A percentile compares a stretch with the other conserved stretches of the same genome.
phyloP scores from a whole-genome alignment of 2,113 vertebrate genomes.

The Calypte anna region DNA sequence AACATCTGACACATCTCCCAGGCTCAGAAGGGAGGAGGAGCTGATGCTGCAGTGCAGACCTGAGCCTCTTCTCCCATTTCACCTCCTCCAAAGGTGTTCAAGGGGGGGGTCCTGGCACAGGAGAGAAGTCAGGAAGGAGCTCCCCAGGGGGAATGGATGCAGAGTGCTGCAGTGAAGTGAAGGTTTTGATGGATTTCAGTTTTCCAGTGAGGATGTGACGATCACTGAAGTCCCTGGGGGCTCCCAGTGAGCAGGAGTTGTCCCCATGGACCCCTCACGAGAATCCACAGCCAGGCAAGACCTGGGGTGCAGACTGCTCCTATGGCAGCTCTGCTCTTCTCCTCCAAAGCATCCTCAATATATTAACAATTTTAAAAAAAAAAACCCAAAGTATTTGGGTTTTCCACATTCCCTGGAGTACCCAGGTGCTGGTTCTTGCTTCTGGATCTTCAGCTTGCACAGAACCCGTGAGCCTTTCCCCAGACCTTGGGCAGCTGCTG shows the following conservation, averaged over 20 bases:
- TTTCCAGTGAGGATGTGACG: not conserved
- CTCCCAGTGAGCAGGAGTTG: not conserved
- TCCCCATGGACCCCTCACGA: accelerated
- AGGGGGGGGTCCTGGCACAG: not conserved
- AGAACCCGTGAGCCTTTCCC: accelerated
- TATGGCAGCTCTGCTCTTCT: accelerated
- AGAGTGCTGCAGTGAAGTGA: not conserved
- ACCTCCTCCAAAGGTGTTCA: accelerated
- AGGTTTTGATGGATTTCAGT: not conserved
- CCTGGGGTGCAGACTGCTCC: accelerated
- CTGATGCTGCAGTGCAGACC: accelerated
- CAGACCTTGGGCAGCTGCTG: not conserved
- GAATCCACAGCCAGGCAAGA: accelerated
- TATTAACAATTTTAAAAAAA: not conserved
- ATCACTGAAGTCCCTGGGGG: accelerated
- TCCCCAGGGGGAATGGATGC: accelerated
- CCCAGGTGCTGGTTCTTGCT: not conserved
- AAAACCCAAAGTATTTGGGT: accelerated
- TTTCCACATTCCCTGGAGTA: not conserved
- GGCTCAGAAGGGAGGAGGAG: not conserved
- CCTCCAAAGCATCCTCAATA: accelerated
- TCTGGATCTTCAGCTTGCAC: not conserved
- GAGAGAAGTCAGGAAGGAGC: accelerated
- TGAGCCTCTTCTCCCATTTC: accelerated
- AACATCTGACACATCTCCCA: accelerated